Conservation (phyloP, 2,888 invertebrate genomes). For the Calliphora vomitoria region DNA sequence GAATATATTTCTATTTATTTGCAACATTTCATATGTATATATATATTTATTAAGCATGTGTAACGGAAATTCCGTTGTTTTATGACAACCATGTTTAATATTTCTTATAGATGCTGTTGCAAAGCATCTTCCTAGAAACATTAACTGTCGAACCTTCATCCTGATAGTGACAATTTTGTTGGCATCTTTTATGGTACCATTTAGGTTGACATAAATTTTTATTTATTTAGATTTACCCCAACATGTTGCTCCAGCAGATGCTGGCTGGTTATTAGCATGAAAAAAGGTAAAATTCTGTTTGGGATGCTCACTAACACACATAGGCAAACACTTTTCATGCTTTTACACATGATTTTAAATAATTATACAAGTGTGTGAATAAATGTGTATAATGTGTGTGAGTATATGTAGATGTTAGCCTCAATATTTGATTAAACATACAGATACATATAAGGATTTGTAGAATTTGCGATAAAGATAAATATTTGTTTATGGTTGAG, state of each 20-base stretch:
- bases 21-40: too few species aligned
- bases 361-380: slow-evolving; percentile 8
- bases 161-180: slow-evolving; percentile 18
- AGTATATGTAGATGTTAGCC: neutral
- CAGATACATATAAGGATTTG: neutral
- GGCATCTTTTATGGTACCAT: slow-evolving; percentile 38
- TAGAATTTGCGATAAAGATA: slow-evolving; percentile 12
- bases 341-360: slow-evolving; percentile 11
- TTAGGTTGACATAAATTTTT: slow-evolving; percentile 43
- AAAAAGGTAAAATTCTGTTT: neutral
- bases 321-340: neutral
- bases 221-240: slow-evolving; percentile 6
- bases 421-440: slow-evolving; percentile 34
- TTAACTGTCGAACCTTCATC: slow-evolving; percentile 3
- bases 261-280: neutral
- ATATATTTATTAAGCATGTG: neutral
- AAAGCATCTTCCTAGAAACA: neutral
- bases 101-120: neutral
- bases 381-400: neutral
- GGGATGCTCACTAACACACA: neutral
- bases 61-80: slow-evolving; percentile 22
- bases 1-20: neutral
- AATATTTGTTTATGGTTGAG: slow-evolving; percentile 8
- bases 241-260: slow-evolving; percentile 2
- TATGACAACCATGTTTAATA: slow-evolving; percentile 18